Conservation (phyloP, 2,888 invertebrate genomes). For the Mesochorus sp. region DNA sequence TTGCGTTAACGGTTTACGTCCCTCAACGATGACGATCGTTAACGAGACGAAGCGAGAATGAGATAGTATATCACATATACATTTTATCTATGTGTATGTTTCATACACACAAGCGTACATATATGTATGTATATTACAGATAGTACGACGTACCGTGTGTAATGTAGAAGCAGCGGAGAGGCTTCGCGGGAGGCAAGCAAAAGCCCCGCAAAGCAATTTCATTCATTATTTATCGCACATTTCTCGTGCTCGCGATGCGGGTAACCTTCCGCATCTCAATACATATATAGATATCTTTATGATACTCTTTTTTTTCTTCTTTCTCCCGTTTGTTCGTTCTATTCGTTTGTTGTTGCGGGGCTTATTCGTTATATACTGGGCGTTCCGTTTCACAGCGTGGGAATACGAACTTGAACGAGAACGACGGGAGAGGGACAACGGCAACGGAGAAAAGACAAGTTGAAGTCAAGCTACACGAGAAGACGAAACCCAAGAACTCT, state of each 20-base stretch:
- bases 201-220: conserved; percentile 67
- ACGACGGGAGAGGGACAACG: conserved; percentile 50
- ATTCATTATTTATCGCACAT: conserved; percentile 72
- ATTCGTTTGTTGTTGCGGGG: conserved; percentile 39
- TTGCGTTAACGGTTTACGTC: conserved; percentile 32
- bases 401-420: conserved; percentile 63
- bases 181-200: conserved; percentile 55
- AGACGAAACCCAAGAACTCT: conserved; percentile 27
- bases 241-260: conserved; percentile 56
- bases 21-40: conserved; percentile 39
- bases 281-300: background rate
- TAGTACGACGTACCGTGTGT: conserved; percentile 21
- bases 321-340: conserved; percentile 45
- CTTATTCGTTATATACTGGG: conserved; percentile 32
- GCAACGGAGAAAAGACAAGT: conserved; percentile 31
- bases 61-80: conserved; percentile 13
- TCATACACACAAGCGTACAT: background rate
- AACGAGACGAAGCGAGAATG: conserved; percentile 56
- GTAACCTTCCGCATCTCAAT: conserved; percentile 16
- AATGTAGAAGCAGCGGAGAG: conserved; percentile 12
- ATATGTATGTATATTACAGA: conserved; percentile 2
- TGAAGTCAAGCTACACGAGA: conserved; percentile 21
- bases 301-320: conserved; percentile 14
- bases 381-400: conserved; percentile 64
- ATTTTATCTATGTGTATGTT: background rate